Conservation (phyloP, 2,113 vertebrate genomes). For the Loxodonta africana region DNA sequence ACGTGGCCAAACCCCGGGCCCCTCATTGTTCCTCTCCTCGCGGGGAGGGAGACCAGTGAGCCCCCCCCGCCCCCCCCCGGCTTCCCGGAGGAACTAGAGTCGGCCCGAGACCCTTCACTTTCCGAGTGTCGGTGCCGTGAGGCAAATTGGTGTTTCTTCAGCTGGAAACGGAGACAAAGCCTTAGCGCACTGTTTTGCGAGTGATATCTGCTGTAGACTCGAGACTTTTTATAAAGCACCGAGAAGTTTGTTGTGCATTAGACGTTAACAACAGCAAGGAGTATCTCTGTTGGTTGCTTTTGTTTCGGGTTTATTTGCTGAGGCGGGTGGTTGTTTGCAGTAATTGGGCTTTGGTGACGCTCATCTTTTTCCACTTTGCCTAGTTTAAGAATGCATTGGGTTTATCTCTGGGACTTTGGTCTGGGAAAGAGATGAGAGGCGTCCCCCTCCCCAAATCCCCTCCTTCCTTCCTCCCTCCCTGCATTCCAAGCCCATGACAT, state of each 20-base stretch:
- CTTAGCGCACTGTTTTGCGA: background rate
- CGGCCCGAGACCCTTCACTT: background rate
- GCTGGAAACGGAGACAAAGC: conserved; percentile 71
- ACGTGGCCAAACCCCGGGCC: conserved; percentile 7
- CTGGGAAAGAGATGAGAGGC: conserved; percentile 77
- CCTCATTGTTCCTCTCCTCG: conserved; percentile 70
- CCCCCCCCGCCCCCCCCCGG: background rate
- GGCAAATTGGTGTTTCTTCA: background rate
- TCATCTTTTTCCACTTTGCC: background rate
- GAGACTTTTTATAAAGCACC: background rate
- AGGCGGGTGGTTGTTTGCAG: background rate
- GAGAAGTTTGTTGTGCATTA: conserved; percentile 12
- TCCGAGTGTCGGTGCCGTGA: background rate
- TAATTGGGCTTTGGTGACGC: background rate
- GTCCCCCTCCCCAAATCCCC: conserved; percentile 82
- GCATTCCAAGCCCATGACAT: conserved; percentile 89
- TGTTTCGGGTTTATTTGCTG: background rate
- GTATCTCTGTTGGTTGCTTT: conserved; percentile 37
- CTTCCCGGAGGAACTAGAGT: background rate
- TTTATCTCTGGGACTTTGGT: conserved; percentile 72
- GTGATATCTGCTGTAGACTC: background rate
- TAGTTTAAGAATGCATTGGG: background rate
- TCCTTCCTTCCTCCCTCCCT: conserved; percentile 73
- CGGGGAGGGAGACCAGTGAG: background rate
- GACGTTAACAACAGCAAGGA: background rate